Evolutionary conservation across 1,140 invertebrate genomes (phyloP), one percentile per base, ranked within the genome.

Genomic region (Macrosteles quadrilineatus): DNA sequence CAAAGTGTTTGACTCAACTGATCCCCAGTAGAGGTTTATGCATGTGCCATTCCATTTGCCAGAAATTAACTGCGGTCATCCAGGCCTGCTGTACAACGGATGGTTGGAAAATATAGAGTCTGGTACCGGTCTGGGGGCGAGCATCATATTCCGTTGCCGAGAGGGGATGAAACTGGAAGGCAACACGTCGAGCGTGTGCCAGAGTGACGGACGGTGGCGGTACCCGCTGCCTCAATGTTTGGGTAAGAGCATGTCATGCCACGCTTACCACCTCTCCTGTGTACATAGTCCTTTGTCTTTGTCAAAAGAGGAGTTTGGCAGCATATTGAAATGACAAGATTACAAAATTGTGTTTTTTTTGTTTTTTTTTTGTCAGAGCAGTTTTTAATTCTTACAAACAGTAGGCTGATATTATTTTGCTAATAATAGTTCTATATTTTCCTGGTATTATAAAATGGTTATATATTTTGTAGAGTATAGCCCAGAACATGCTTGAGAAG

Each of bases 61-160:
- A 91, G 97, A 98, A 83, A 98, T 98, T 76, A 93, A 97, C 82
- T 99, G 97, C 80, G 93, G 94, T 1, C 88, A 91, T 74, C 94
- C 95, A 0, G 94, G 94, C 2, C 85, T 89, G 23, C 83, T 98
- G 0, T 94, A 92, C 84, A 98, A 98, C 78, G 97, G 97, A 6
- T 98, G 95, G 90, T 85, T 98, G 68, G 95, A 98, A 80, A 96
- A 96, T 75, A 92, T 93, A 63, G 92, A 94, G 73, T 86, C 88
- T 14, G 94, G 94, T 23, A 97, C 95, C 4, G 92, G 90, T 0
- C 85, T 97, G 25, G 96, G 95, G 0, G 90, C 94, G 0, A 95
- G 92, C 43, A 90, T 98, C 68, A 95, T 97, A 75, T 98, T 97
- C 81, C 87, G 95, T 21, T 99, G 97, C 79, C 91, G 93, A 76